These are phyloP conservation scores for Orchesellides sinensis DNA, from an alignment of 2,888 invertebrate species.

Conservation along the genomic window DNA sequence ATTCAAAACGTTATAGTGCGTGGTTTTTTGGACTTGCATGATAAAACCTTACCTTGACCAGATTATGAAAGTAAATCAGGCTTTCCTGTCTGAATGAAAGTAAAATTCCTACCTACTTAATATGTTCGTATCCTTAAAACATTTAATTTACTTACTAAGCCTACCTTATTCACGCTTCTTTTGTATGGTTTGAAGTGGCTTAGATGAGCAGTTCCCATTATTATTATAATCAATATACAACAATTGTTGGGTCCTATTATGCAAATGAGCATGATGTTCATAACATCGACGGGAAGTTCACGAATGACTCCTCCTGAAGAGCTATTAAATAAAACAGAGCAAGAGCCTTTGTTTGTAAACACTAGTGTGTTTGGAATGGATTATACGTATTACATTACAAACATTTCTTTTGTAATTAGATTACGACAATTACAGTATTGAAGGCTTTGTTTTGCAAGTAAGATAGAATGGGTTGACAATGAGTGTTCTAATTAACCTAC, in stretches of 20 bases:
- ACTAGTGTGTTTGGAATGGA: too few relatives aligned
- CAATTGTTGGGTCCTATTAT: not conserved
- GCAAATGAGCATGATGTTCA: not conserved
- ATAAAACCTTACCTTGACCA: conserved; percentile 20
- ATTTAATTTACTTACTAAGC: not conserved
- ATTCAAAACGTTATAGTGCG: too few relatives aligned
- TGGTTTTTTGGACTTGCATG: not conserved
- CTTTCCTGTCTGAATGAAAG: too few relatives aligned
- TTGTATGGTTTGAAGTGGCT: too few relatives aligned
- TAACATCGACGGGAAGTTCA: conserved; percentile 33
- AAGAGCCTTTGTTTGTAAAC: too few relatives aligned
- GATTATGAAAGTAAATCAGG: not conserved
- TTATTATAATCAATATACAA: not conserved
- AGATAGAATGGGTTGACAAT: too few relatives aligned
- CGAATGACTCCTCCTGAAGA: conserved; percentile 17
- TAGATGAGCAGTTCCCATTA: not conserved
- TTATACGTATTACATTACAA: not conserved
- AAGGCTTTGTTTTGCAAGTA: too few relatives aligned
- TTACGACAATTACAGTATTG: not conserved
- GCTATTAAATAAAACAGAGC: conserved; percentile 9
- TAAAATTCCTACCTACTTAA: too few relatives aligned
- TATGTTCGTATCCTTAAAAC: not conserved
- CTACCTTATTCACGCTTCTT: not conserved
- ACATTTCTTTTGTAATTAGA: not conserved
- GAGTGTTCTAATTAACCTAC: conserved; percentile 36